Evolutionary conservation across 2,113 vertebrate genomes (phyloP).

Genomic region (Bostrychus sinensis): DNA sequence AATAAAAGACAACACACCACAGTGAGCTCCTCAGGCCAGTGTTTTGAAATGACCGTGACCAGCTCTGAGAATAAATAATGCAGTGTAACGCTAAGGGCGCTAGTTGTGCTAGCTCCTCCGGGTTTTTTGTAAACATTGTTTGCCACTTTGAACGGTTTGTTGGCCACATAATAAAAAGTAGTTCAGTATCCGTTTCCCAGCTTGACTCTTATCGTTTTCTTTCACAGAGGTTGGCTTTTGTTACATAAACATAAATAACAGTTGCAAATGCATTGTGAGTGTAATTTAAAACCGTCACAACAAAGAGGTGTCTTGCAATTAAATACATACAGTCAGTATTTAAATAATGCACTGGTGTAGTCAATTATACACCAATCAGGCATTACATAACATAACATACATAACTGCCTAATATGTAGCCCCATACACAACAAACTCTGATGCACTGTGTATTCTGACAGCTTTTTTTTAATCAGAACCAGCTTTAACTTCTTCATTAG

Average conservation of each 20-base stretch:
- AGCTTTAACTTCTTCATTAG: background rate
- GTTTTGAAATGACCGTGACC: constrained; percentile 53
- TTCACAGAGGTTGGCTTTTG: constrained; percentile 48
- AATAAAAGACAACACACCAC: constrained; percentile 52
- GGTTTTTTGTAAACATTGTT: constrained; percentile 66
- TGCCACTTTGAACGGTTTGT: constrained; percentile 68
- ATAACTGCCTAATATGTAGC: background rate
- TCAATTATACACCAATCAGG: constrained; percentile 20
- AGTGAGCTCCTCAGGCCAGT: constrained; percentile 35
- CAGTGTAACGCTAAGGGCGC: constrained; percentile 38
- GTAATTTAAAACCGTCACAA: constrained; percentile 42
- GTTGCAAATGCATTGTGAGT: constrained; percentile 50
- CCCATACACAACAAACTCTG: background rate
- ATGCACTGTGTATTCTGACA: background rate
- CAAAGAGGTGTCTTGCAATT: constrained; percentile 23
- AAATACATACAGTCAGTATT: constrained; percentile 21
- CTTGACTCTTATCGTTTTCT: constrained; percentile 61
- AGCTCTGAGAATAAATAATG: constrained; percentile 60
- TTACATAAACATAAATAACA: constrained; percentile 57
- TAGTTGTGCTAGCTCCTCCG: constrained; percentile 41
- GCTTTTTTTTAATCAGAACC: background rate
- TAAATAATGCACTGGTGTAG: no score
- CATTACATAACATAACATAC: background rate
- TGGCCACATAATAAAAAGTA: constrained; percentile 68
- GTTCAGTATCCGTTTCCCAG: constrained; percentile 53